These are phyloP conservation scores for Brachyhypopomus gauderio DNA, from an alignment of 2,113 vertebrate genomes.

Conservation along the genomic window DNA sequence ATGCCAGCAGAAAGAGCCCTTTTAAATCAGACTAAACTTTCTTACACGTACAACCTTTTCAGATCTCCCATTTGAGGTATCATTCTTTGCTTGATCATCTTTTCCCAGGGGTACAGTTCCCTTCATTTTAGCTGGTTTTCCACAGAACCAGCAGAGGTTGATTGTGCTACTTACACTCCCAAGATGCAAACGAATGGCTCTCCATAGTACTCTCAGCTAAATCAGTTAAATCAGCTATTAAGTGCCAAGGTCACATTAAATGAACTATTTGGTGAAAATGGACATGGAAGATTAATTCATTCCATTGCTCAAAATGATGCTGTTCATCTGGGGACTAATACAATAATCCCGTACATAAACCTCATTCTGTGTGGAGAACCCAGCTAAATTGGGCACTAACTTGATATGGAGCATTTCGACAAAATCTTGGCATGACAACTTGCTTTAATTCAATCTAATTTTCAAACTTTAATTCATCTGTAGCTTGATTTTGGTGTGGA, in stretches of 20 bases:
- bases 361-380: not conserved
- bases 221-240: not conserved
- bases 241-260: not conserved
- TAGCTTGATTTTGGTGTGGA: not conserved
- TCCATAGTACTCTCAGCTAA: not conserved
- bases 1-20: no score
- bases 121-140: no score
- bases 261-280: not conserved
- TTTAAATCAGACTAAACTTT: no score
- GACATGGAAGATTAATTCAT: not conserved
- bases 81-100: no score
- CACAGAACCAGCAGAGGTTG: no score
- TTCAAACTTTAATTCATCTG: not conserved
- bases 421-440: conserved; percentile 10
- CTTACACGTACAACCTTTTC: no score
- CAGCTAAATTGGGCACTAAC: not conserved
- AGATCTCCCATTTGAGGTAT: no score
- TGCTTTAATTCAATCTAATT: not conserved
- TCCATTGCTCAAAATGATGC: not conserved
- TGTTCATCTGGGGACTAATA: not conserved
- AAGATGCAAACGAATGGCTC: no score
- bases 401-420: not conserved
- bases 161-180: no score
- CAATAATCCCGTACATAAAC: not conserved
- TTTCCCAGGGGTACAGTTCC: no score